Percentiles rank a stretch among this genome's conserved stretches.
These are phyloP conservation scores for Papilio xuthus DNA, from an alignment of 1,140 invertebrate species.

Conservation along the genomic window DNA sequence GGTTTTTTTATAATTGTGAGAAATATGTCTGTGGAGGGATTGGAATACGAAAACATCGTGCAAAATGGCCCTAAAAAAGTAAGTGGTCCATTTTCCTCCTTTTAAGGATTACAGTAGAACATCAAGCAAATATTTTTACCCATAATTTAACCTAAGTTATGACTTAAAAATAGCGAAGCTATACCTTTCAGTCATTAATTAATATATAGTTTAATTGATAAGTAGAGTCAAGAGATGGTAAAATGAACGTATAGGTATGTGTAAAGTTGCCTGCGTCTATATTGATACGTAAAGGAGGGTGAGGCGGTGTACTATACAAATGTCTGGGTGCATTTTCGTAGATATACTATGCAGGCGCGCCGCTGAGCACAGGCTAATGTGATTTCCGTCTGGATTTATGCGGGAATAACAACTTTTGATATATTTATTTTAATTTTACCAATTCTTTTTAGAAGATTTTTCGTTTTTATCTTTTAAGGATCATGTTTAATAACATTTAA, in stretches of 20 bases:
- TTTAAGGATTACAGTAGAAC: slow-evolving; percentile 38
- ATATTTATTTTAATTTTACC: neutral
- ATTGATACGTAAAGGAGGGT: slow-evolving; percentile 57
- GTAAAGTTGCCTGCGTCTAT: slow-evolving; percentile 45
- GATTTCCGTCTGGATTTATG: slow-evolving; percentile 53
- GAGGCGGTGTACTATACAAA: slow-evolving; percentile 67
- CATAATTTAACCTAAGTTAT: slow-evolving; percentile 1
- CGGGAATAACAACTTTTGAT: neutral
- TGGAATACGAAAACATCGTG: slow-evolving; percentile 82
- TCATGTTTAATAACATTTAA: neutral
- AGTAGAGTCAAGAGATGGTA: slow-evolving; percentile 1
- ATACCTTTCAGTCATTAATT: slow-evolving; percentile 23
- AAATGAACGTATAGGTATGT: slow-evolving; percentile 33
- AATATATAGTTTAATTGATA: slow-evolving; percentile 2
- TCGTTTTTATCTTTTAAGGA: no score
- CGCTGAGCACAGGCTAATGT: slow-evolving; percentile 53
- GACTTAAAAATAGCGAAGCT: slow-evolving; percentile 2
- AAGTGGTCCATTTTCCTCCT: slow-evolving; percentile 50
- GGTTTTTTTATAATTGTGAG: slow-evolving; percentile 60
- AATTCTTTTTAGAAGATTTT: neutral
- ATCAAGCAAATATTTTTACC: neutral
- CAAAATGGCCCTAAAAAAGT: slow-evolving; percentile 83
- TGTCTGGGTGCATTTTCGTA: slow-evolving; percentile 73
- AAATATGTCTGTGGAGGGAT: slow-evolving; percentile 80
- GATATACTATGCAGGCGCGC: slow-evolving; percentile 60